A percentile compares a stretch with the other conserved stretches of the same genome.
Conservation (phyloP, 2,797 vertebrate species). For the Mormyrus proboscirostris region DNA sequence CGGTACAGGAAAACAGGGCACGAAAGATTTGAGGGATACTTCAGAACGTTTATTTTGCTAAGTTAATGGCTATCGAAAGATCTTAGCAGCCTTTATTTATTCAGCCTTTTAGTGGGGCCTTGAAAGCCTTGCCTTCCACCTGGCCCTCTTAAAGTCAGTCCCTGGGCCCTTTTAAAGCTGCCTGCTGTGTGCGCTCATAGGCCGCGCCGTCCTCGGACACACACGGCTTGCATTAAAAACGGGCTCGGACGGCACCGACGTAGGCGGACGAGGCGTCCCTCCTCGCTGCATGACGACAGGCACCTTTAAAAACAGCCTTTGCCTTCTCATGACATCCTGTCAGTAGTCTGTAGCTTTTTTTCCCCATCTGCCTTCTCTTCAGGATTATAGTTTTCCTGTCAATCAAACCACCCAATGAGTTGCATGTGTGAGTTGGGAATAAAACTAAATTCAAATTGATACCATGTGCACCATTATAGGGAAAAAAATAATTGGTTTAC, state of each 20-base stretch:
- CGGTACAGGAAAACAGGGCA: constrained; percentile 16
- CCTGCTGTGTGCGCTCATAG: constrained; percentile 23
- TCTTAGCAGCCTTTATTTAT: constrained; percentile 32
- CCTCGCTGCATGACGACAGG: neutral
- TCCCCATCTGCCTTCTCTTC: neutral
- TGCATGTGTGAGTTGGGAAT: neutral
- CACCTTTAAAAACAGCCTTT: neutral
- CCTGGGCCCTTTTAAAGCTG: constrained; percentile 18
- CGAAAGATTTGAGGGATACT: constrained; percentile 25
- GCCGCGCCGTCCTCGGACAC: neutral
- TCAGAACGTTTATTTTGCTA: constrained; percentile 31
- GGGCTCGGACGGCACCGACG: neutral
- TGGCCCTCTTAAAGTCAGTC: constrained; percentile 31
- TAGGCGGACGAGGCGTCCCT: neutral
- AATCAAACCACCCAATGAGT: neutral
- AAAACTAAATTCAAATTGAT: neutral
- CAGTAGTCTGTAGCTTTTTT: neutral
- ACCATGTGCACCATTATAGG: neutral
- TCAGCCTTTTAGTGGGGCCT: constrained; percentile 8
- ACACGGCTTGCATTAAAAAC: neutral
- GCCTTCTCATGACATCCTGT: neutral
- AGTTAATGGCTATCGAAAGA: constrained; percentile 34
- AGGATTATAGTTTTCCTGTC: neutral
- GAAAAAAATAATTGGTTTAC: neutral
- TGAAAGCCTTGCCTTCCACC: constrained; percentile 27